A percentile compares a stretch with the other conserved stretches of the same genome.
Evolutionary conservation across 2,888 invertebrate species (phyloP).

Genomic region (Pimpla rufipes): DNA sequence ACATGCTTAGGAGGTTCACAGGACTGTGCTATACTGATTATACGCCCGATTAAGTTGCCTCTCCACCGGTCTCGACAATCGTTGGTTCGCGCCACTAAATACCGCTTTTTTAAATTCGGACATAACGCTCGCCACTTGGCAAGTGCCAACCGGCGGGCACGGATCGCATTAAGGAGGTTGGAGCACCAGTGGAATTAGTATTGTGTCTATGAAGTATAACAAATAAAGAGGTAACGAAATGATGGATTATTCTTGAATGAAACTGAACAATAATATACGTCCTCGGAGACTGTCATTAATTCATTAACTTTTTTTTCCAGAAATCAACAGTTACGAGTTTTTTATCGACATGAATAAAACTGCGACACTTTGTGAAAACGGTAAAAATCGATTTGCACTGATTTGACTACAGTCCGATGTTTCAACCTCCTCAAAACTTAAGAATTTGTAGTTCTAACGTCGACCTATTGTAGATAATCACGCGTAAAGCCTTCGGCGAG

Average conservation of each 20-base stretch:
- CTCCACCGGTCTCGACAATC: slow-evolving; percentile 33
- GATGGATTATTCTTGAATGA: too few species aligned
- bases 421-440: neutral
- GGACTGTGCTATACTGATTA: slow-evolving; percentile 53
- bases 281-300: too few species aligned
- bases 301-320: too few species aligned
- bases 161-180: slow-evolving; percentile 1
- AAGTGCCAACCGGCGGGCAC: neutral
- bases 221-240: too few species aligned
- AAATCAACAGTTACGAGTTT: too few species aligned
- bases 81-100: slow-evolving; percentile 47
- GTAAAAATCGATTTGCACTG: too few species aligned
- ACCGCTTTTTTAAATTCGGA: slow-evolving; percentile 53
- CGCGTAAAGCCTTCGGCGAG: slow-evolving; percentile 3
- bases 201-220: too few species aligned
- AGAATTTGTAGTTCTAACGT: slow-evolving; percentile 2
- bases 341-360: too few species aligned
- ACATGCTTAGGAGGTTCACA: slow-evolving; percentile 53
- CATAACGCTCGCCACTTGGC: slow-evolving; percentile 11
- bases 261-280: too few species aligned
- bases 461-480: slow-evolving; percentile 1
- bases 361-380: too few species aligned
- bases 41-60: slow-evolving; percentile 55
- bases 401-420: too few species aligned
- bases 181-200: neutral